A percentile compares a stretch with the other conserved stretches of the same genome.
phyloP scores from a whole-genome alignment of 1,140 invertebrate species.

The Stegodyphus mimosarum region DNA sequence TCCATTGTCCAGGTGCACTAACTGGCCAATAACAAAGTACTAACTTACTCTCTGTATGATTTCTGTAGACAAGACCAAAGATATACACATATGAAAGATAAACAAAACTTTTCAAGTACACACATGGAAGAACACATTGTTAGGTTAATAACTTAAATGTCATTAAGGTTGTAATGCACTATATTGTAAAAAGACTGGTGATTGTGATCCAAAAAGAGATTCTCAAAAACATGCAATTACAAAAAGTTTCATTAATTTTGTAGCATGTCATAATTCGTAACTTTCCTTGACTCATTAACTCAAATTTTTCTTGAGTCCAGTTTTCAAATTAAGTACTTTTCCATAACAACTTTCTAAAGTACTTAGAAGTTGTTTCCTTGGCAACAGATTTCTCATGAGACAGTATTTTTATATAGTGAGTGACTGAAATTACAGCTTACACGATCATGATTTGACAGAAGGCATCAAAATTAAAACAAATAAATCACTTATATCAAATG shows the following conservation, averaged over 20 bases:
- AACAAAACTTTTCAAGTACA: background rate
- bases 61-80: background rate
- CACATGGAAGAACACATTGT: conserved; percentile 6
- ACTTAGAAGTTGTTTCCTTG: too few species aligned
- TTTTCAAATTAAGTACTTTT: too few species aligned
- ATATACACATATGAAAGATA: background rate
- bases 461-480: background rate
- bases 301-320: too few species aligned
- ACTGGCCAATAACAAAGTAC: too few species aligned
- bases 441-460: background rate
- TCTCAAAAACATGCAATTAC: background rate
- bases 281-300: too few species aligned
- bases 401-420: background rate
- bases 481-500: background rate
- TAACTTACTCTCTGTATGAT: background rate
- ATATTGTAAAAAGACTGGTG: conserved; percentile 4
- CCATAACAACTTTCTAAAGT: too few species aligned
- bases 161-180: background rate
- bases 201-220: background rate
- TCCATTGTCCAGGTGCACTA: too few species aligned
- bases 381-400: too few species aligned
- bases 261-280: too few species aligned
- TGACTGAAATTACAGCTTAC: conserved; percentile 1
- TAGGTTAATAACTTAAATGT: background rate
- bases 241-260: too few species aligned